Conservation (phyloP, 2,888 invertebrate species). For the Synergus laeviventris region DNA sequence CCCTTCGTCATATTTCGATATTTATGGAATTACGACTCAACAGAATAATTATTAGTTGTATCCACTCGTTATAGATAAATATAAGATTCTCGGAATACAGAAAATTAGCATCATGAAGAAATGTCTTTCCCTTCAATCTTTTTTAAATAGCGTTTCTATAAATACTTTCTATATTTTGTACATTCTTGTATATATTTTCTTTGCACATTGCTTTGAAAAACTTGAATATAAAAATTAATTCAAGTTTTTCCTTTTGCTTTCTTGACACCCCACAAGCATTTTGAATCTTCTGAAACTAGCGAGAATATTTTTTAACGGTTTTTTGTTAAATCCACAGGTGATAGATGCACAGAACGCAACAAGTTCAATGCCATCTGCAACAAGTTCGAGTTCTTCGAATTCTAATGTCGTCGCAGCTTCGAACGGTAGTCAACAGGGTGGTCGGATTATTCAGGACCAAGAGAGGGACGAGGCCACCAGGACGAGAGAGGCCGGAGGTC, state of each 20-base stretch:
- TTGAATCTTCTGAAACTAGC: not conserved
- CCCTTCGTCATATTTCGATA: slow-evolving; percentile 54
- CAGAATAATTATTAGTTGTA: not conserved
- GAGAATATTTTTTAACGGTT: not conserved
- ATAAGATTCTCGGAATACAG: too few species aligned
- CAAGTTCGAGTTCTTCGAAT: slow-evolving; percentile 54
- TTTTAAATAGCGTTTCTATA: not conserved
- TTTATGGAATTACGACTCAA: slow-evolving; percentile 3
- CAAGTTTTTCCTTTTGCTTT: not conserved
- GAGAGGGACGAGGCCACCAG: slow-evolving; percentile 69
- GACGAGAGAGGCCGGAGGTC: slow-evolving; percentile 69
- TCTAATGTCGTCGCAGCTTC: slow-evolving; percentile 60
- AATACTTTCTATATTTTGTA: not conserved
- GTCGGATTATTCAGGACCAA: slow-evolving; percentile 68
- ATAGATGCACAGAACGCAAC: slow-evolving; percentile 29
- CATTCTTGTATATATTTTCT: not conserved
- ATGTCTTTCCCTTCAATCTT: too few species aligned
- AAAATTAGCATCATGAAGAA: too few species aligned
- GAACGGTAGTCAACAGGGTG: slow-evolving; percentile 65
- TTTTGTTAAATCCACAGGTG: slow-evolving; percentile 12
- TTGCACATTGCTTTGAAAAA: not conserved
- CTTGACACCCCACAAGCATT: not conserved
- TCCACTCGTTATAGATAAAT: not conserved
- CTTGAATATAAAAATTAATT: not conserved
- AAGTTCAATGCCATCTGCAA: slow-evolving; percentile 44